These are phyloP conservation scores for Gallinago paraguaiae DNA, from an alignment of 2,113 vertebrate genomes.

Conservation along the genomic window DNA sequence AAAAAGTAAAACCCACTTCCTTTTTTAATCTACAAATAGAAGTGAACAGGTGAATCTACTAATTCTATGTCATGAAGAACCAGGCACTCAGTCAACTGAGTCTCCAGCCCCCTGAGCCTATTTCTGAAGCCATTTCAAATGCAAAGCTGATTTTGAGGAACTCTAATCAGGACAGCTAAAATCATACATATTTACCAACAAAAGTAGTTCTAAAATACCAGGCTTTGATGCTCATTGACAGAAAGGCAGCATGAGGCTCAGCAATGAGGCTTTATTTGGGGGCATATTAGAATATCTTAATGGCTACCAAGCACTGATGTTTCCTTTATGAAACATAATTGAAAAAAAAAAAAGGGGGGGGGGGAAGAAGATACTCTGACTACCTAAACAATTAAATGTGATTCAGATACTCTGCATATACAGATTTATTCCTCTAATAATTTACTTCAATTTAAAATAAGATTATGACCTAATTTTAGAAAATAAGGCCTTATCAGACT, in stretches of 20 bases:
- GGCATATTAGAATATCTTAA: not conserved
- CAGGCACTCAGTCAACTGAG: not conserved
- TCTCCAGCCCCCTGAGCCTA: not conserved
- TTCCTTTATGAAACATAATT: not conserved
- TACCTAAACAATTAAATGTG: not conserved
- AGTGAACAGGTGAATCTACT: not conserved
- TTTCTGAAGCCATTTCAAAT: not conserved
- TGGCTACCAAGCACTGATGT: not conserved
- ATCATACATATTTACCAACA: slow-evolving; percentile 8
- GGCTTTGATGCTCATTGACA: not conserved
- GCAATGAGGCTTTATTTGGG: not conserved
- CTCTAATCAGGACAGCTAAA: slow-evolving; percentile 2
- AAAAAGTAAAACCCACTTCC: not conserved
- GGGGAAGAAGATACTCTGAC: not conserved
- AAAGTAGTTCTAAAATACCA: not conserved
- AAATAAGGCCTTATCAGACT: not conserved
- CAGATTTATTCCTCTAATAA: not conserved
- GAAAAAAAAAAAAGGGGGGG: not conserved
- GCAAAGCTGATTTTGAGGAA: not conserved
- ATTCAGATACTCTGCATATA: not conserved
- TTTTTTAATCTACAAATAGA: not conserved
- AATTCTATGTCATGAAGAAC: not conserved
- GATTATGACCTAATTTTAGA: not conserved
- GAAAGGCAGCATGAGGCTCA: not conserved
- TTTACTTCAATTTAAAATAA: not conserved